These are phyloP conservation scores for Pseudonaja textilis DNA, from an alignment of 2,113 vertebrate genomes.

Conservation along the genomic window DNA sequence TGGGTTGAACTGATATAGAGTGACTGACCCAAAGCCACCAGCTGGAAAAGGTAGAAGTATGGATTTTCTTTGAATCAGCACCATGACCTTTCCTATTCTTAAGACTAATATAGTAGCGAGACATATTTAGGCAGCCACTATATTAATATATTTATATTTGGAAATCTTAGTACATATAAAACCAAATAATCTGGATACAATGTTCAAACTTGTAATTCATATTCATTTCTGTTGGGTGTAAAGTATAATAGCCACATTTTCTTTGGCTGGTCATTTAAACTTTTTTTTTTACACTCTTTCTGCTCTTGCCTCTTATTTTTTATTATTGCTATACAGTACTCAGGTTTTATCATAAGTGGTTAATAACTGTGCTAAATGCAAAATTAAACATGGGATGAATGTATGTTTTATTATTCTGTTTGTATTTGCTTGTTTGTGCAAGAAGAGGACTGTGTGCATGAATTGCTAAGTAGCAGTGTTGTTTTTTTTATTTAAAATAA, in stretches of 20 bases:
- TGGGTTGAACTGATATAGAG: not conserved
- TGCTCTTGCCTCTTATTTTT: not conserved
- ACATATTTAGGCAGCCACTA: not conserved
- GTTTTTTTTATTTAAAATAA: not conserved
- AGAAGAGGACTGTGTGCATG: not conserved
- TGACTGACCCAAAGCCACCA: not conserved
- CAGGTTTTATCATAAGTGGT: not conserved
- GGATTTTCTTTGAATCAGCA: not conserved
- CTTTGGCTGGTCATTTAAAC: not conserved
- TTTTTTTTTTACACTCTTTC: not conserved
- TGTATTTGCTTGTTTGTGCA: not conserved
- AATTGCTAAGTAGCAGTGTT: not conserved
- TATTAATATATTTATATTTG: not conserved
- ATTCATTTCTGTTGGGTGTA: not conserved
- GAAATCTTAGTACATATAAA: not conserved
- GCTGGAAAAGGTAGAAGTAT: not conserved
- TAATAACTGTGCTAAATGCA: not conserved
- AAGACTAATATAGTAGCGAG: not conserved
- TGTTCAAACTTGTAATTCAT: not conserved
- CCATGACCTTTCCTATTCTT: not conserved
- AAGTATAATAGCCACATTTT: not conserved
- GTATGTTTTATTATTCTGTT: not conserved
- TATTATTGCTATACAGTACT: not conserved
- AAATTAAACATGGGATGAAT: not conserved
- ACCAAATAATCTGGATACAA: not conserved